Conservation (phyloP, 1,140 invertebrate species). For the Drosophila saltans region DNA sequence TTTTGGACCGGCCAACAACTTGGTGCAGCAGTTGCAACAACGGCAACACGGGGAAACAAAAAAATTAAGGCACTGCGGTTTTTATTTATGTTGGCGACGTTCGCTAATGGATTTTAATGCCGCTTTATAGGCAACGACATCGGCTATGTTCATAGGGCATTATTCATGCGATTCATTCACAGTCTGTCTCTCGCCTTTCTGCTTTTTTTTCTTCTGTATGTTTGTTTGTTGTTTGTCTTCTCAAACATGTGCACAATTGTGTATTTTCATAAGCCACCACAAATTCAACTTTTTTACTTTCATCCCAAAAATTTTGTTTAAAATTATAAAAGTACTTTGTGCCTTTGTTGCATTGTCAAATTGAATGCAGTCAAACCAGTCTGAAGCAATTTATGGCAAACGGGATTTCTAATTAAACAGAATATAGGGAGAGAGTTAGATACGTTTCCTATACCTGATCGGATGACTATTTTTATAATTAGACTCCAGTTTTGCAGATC, state of each 20-base stretch:
- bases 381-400: too few relatives aligned
- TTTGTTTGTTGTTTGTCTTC: not conserved
- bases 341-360: too few relatives aligned
- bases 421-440: too few relatives aligned
- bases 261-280: not conserved
- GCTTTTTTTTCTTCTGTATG: conserved; percentile 10
- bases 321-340: not conserved
- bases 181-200: conserved; percentile 4
- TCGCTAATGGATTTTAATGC: conserved; percentile 78
- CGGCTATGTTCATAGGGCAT: conserved; percentile 47
- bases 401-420: too few relatives aligned
- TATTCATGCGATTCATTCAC: conserved; percentile 52
- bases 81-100: conserved; percentile 65
- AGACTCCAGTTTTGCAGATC: too few relatives aligned
- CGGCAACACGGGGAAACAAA: conserved; percentile 25
- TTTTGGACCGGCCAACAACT: conserved; percentile 47
- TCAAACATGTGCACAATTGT: not conserved
- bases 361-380: too few relatives aligned
- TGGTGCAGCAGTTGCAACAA: conserved; percentile 48
- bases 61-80: conserved; percentile 67
- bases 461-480: too few relatives aligned
- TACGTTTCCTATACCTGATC: too few relatives aligned
- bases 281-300: conserved; percentile 3
- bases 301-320: not conserved
- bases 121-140: conserved; percentile 69